Evolutionary conservation across 2,888 invertebrate species (phyloP).

Genomic region (Alsophila aescularia): DNA sequence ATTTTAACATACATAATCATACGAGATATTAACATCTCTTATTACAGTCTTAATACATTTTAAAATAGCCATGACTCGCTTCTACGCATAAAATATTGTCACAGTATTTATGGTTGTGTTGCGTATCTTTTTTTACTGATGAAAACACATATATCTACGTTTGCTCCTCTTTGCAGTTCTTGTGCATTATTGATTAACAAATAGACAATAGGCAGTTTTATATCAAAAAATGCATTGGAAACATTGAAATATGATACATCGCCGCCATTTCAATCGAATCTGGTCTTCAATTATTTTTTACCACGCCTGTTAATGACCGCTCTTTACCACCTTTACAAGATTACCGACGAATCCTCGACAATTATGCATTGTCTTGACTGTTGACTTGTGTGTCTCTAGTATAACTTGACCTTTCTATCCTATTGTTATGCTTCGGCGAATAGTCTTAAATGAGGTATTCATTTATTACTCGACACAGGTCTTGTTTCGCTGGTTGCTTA

Average conservation of each 20-base stretch:
- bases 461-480: constrained; percentile 42
- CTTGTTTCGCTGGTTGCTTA: constrained; percentile 39
- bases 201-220: constrained; percentile 11
- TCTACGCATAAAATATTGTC: not conserved
- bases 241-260: constrained; percentile 16
- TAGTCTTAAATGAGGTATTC: constrained; percentile 40
- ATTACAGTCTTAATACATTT: not conserved
- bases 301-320: constrained; percentile 33
- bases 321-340: constrained; percentile 40
- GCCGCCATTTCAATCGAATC: constrained; percentile 28
- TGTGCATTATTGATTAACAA: not conserved
- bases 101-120: not conserved
- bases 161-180: not conserved
- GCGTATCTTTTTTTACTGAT: not conserved
- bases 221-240: not conserved
- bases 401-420: constrained; percentile 44
- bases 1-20: too few relatives aligned
- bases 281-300: constrained; percentile 31
- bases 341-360: constrained; percentile 45
- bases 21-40: not conserved
- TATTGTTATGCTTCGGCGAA: constrained; percentile 40
- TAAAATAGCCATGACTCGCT: not conserved
- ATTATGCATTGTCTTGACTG: constrained; percentile 56
- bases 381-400: constrained; percentile 46
- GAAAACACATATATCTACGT: not conserved